phyloP scores from a whole-genome alignment of 2,888 invertebrate species.

The Reticulitermes lucifugus region DNA sequence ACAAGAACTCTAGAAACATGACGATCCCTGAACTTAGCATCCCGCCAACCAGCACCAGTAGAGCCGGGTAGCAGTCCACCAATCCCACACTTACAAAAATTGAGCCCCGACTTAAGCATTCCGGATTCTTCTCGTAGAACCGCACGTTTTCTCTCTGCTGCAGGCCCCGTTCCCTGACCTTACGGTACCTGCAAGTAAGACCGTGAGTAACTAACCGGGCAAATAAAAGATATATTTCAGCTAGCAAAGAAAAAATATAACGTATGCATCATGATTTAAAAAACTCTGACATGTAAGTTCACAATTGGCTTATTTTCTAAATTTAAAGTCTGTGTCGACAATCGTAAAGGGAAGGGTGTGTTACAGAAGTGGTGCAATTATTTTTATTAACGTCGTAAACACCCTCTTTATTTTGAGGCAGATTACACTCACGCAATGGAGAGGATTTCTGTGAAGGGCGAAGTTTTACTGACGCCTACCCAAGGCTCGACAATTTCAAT shows the following conservation, averaged over 20 bases:
- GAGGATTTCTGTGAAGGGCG: constrained; percentile 72
- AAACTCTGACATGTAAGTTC: no score
- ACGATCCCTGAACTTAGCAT: constrained; percentile 63
- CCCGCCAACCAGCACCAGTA: constrained; percentile 67
- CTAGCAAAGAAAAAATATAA: no score
- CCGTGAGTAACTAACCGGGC: no score
- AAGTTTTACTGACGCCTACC: constrained; percentile 72
- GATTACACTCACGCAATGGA: constrained; percentile 70
- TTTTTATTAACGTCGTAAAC: no score
- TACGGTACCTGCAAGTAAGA: constrained; percentile 52
- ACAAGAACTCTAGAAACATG: constrained; percentile 55
- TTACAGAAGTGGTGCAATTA: no score
- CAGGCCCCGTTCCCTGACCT: constrained; percentile 71
- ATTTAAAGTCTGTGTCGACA: no score
- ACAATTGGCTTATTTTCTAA: no score
- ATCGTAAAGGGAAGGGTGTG: no score
- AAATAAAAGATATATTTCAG: no score
- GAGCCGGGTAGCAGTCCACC: constrained; percentile 68
- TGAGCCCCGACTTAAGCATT: constrained; percentile 68
- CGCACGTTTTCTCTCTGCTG: constrained; percentile 68
- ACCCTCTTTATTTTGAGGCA: no score
- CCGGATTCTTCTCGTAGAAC: constrained; percentile 71
- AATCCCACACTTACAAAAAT: constrained; percentile 74
- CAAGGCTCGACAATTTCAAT: constrained; percentile 72
- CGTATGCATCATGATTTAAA: no score